phyloP scores from a whole-genome alignment of 2,888 invertebrate genomes.

The Alloplasta piceator region DNA sequence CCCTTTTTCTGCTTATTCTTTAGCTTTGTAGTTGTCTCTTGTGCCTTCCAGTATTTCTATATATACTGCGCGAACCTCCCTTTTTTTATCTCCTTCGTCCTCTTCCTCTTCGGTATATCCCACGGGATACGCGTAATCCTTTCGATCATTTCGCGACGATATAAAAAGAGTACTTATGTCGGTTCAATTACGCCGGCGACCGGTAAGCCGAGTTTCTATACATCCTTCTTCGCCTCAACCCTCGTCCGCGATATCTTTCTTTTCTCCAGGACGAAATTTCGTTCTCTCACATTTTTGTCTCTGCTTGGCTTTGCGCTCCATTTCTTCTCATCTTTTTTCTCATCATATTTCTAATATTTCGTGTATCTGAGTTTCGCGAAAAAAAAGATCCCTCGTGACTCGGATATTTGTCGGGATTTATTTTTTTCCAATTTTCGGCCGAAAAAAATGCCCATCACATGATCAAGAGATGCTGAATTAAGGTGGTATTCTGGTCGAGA shows the following conservation, averaged over 20 bases:
- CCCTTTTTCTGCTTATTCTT: constrained; percentile 16
- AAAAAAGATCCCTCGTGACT: too few species aligned
- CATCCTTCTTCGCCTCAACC: constrained; percentile 25
- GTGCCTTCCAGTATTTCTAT: constrained; percentile 11
- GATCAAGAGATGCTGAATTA: too few species aligned
- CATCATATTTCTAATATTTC: constrained; percentile 11
- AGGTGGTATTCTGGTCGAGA: too few species aligned
- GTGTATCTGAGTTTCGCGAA: too few species aligned
- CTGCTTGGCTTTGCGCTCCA: constrained; percentile 12
- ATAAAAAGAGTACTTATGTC: constrained; percentile 79
- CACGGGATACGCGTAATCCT: constrained; percentile 78
- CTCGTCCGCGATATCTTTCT: not conserved
- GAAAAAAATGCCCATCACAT: too few species aligned
- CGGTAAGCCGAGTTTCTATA: constrained; percentile 59
- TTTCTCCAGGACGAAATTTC: constrained; percentile 40
- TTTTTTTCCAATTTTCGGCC: not conserved
- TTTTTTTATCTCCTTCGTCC: constrained; percentile 36
- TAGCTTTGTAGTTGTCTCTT: not conserved
- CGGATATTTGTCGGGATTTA: not conserved
- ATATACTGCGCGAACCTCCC: constrained; percentile 6
- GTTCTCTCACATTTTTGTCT: constrained; percentile 27
- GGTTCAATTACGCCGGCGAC: constrained; percentile 71
- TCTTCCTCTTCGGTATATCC: constrained; percentile 53
- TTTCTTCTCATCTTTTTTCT: constrained; percentile 36
- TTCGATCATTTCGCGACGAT: constrained; percentile 80